Evolutionary conservation across 2,797 vertebrate species (phyloP).

Genomic region (Morus bassanus): DNA sequence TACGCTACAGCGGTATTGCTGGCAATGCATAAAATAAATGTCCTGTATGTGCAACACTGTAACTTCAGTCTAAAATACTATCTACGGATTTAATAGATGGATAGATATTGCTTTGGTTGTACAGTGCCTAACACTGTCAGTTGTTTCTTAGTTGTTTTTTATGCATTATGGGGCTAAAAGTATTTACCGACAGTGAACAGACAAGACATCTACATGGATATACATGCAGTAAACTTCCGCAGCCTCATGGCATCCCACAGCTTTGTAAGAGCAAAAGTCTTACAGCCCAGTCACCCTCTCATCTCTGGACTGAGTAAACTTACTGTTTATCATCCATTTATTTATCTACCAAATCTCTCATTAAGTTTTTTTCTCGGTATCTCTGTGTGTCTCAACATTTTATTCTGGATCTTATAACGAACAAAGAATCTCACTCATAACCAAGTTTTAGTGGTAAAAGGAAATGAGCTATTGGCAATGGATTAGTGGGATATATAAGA

Average conservation of each 20-base stretch:
- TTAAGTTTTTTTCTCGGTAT: background rate
- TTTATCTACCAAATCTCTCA: background rate
- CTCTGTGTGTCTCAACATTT: background rate
- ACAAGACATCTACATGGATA: background rate
- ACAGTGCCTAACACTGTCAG: background rate
- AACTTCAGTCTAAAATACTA: constrained; percentile 56
- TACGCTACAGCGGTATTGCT: constrained; percentile 74
- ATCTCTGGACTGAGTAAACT: background rate
- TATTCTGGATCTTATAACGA: background rate
- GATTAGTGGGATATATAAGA: background rate
- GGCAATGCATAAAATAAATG: constrained; percentile 77
- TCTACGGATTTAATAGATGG: constrained; percentile 27
- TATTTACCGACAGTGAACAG: background rate
- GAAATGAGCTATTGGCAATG: background rate
- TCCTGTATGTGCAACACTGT: constrained; percentile 58
- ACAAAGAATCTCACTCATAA: background rate
- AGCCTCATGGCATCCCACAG: background rate
- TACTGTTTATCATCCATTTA: background rate
- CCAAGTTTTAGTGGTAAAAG: background rate
- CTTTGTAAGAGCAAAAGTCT: background rate
- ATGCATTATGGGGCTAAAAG: background rate
- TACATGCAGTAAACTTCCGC: background rate
- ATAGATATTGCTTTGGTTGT: constrained; percentile 2
- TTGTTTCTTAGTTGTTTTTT: background rate
- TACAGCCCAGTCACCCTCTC: background rate